Percentiles rank a stretch among this genome's conserved stretches.
Conservation (phyloP, 2,888 invertebrate genomes). For the Halocaridina rubra region DNA sequence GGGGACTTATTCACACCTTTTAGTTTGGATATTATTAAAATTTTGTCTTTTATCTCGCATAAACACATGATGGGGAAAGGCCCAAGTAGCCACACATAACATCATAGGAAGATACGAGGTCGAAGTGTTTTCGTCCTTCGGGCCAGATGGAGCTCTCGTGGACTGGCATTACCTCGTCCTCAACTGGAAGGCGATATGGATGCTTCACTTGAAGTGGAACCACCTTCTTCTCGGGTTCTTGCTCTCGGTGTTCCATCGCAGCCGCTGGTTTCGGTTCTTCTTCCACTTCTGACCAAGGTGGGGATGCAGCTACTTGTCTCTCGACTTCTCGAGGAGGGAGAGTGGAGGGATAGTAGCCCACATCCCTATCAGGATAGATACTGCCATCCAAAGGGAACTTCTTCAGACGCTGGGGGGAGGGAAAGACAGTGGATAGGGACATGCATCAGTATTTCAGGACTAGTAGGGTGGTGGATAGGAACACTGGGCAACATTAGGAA, state of each 20-base stretch:
- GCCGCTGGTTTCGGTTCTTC: background rate
- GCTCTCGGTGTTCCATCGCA: background rate
- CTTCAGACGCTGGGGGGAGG: constrained; percentile 23
- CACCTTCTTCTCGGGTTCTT: background rate
- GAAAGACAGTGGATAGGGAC: background rate
- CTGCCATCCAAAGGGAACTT: constrained; percentile 28
- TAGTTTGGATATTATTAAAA: too few relatives aligned
- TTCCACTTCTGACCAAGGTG: background rate
- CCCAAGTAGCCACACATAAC: background rate
- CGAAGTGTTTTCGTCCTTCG: background rate
- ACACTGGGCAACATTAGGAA: too few relatives aligned
- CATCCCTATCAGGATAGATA: background rate
- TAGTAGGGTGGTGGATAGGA: too few relatives aligned
- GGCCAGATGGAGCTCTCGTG: constrained; percentile 1
- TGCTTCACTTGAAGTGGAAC: background rate
- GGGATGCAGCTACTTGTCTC: background rate
- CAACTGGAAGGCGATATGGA: background rate
- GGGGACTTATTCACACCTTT: too few relatives aligned
- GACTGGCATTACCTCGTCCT: constrained; percentile 32
- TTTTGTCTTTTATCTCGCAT: too few relatives aligned
- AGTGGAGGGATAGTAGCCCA: background rate
- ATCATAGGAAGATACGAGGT: constrained; percentile 11
- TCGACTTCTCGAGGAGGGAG: background rate
- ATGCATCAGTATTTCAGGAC: background rate
- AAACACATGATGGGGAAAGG: background rate